Evolutionary conservation across 2,888 invertebrate species (phyloP).

Genomic region (Torymus auratus): DNA sequence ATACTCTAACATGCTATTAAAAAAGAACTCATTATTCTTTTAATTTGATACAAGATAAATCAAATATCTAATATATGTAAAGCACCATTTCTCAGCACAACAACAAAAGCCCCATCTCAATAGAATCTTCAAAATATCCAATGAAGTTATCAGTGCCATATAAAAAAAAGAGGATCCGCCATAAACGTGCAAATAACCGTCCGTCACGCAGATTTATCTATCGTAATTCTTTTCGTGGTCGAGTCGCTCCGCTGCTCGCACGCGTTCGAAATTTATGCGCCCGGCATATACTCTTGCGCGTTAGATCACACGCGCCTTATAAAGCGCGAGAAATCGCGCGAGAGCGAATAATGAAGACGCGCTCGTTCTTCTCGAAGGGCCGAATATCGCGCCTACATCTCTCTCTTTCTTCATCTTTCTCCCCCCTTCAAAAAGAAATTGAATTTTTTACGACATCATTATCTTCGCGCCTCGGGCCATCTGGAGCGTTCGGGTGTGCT

Average conservation of each 20-base stretch:
- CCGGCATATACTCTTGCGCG: background rate
- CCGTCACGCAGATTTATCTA: background rate
- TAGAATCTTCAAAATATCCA: no score
- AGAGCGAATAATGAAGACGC: slow-evolving; percentile 43
- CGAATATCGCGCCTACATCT: background rate
- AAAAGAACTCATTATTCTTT: no score
- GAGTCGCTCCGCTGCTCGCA: no score
- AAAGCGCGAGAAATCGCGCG: slow-evolving; percentile 28
- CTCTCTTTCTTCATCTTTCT: background rate
- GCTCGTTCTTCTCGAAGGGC: background rate
- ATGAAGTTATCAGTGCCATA: no score
- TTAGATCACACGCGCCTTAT: background rate
- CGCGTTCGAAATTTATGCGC: slow-evolving; percentile 36
- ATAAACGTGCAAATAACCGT: no score
- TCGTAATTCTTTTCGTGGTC: slow-evolving; percentile 28
- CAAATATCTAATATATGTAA: no score
- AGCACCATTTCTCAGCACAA: no score
- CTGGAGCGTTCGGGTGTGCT: slow-evolving; percentile 6
- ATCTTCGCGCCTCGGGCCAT: slow-evolving; percentile 45
- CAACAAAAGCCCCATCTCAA: no score
- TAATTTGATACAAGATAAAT: no score
- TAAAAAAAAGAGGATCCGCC: no score
- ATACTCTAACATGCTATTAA: no score
- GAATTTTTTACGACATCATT: slow-evolving; percentile 57
- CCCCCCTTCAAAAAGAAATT: slow-evolving; percentile 43